Conservation (phyloP, 1,140 invertebrate genomes). For the Coenobita brevimanus region DNA sequence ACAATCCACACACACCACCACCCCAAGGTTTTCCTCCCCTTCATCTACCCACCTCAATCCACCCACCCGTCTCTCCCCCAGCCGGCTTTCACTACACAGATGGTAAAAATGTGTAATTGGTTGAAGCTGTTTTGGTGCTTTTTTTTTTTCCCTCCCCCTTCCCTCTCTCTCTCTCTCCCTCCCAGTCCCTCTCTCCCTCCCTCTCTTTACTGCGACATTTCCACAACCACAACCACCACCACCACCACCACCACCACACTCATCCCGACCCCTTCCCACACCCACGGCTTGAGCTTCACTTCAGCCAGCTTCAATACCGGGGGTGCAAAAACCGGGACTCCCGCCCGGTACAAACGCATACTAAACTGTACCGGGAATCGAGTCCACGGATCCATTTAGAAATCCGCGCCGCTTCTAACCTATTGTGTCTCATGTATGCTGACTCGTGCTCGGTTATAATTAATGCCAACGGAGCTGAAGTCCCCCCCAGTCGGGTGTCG, state of each 20-base stretch:
- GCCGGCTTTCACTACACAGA: background rate
- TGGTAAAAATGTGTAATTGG: constrained; percentile 49
- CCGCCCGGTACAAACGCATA: no score
- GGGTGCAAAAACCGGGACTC: no score
- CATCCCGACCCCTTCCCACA: constrained; percentile 19
- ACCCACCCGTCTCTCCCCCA: background rate
- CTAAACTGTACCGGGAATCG: constrained; percentile 5
- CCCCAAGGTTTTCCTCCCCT: background rate
- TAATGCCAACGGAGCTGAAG: constrained; percentile 60
- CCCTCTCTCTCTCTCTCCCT: no score
- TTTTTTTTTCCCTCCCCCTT: no score
- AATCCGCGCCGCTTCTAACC: constrained; percentile 39
- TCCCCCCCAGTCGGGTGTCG: constrained; percentile 36
- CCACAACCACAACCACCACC: constrained; percentile 12
- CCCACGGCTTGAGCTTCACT: constrained; percentile 46
- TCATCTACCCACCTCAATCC: background rate
- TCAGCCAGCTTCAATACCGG: background rate
- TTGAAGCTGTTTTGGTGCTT: constrained; percentile 29
- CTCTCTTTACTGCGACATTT: no score
- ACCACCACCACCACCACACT: constrained; percentile 46
- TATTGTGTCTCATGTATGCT: constrained; percentile 60
- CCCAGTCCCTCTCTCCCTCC: no score
- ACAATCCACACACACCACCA: no score
- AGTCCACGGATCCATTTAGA: constrained; percentile 28
- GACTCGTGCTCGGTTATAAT: constrained; percentile 57